A percentile compares a stretch with the other conserved stretches of the same genome.
These are phyloP conservation scores for Drosophila diplacantha DNA, from an alignment of 2,888 invertebrate species.

Conservation along the genomic window DNA sequence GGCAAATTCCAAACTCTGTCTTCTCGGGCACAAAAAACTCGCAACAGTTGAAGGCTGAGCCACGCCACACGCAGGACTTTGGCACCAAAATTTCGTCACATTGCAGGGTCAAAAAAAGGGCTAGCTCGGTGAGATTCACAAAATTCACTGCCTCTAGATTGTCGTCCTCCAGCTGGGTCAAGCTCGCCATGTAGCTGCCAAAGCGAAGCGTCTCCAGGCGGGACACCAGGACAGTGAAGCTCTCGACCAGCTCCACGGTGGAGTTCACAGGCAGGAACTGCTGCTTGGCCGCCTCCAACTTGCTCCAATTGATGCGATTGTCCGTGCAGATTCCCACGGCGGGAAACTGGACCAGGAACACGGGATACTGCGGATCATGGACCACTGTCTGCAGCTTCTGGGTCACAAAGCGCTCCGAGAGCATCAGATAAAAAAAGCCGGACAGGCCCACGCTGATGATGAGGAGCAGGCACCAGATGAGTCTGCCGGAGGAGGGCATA, in stretches of 20 bases:
- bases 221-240: slow-evolving; percentile 62
- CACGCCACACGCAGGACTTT: slow-evolving; percentile 77
- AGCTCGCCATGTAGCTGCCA: slow-evolving; percentile 60
- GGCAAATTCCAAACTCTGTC: slow-evolving; percentile 78
- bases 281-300: slow-evolving; percentile 62
- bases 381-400: slow-evolving; percentile 75
- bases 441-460: slow-evolving; percentile 62
- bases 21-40: slow-evolving; percentile 77
- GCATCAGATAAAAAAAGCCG: slow-evolving; percentile 55
- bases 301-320: slow-evolving; percentile 75
- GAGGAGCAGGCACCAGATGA: slow-evolving; percentile 72
- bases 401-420: slow-evolving; percentile 66
- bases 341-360: slow-evolving; percentile 74
- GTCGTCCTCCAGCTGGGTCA: slow-evolving; percentile 63
- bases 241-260: slow-evolving; percentile 44
- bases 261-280: slow-evolving; percentile 66
- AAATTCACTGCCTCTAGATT: slow-evolving; percentile 70
- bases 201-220: slow-evolving; percentile 71
- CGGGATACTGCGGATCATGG: slow-evolving; percentile 75
- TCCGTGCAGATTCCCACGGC: slow-evolving; percentile 74
- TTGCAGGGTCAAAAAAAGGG: slow-evolving; percentile 50
- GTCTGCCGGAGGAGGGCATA: slow-evolving; percentile 38
- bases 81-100: slow-evolving; percentile 76
- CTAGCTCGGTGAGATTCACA: slow-evolving; percentile 65
- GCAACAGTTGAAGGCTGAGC: slow-evolving; percentile 76